Evolutionary conservation across 2,113 vertebrate species (phyloP), one percentile per base, ranked within the genome.

Genomic region (Clarias magur): DNA sequence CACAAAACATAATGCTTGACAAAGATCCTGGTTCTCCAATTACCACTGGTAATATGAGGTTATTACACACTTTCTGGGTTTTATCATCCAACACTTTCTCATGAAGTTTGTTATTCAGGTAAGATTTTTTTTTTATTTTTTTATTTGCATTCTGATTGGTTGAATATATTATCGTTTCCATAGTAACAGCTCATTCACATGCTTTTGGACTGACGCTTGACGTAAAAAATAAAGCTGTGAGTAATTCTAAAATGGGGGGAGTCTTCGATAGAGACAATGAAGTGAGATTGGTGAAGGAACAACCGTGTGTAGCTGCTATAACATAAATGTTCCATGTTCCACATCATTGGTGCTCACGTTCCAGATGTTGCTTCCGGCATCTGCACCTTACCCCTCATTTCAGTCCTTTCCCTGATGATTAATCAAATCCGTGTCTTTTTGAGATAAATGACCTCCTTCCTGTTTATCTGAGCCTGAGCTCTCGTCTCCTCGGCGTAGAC

Each of bases 401-500:
- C 81, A 80, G 19, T 53, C 34, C 75, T 84, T 81, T 82, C 62
- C 19, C 57, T 21, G 19, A 84, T 34, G 42, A 89, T 89, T 75
- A 27, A 78, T 88, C 87, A 91, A 83, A 75, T 57, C 38, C 17
- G 16, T 83, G 90, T 84, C 62, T 53, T 82, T 82, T 80, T 53
- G 16, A 62, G 67, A 86, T 73, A 79, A 86, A 89, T 88, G 84
- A 85, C 90, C 82, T 88, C 88, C 88, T 89, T 87, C 88, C 90
- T 89, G 88, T 88, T 89, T 89, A 89, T 91, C 85, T 83, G 80
- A 79, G 82, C 65, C 84, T 62, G 34, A 16, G 62, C 75, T 88
- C 88, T 89, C 89, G 90, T 90, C 85, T 87, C 76, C 83, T 86
- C 82, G 82, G 81, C 62, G 75, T 53, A 65, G 86, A 27, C 53